Conservation (phyloP, 2,113 vertebrate genomes). For the Serinus canaria region DNA sequence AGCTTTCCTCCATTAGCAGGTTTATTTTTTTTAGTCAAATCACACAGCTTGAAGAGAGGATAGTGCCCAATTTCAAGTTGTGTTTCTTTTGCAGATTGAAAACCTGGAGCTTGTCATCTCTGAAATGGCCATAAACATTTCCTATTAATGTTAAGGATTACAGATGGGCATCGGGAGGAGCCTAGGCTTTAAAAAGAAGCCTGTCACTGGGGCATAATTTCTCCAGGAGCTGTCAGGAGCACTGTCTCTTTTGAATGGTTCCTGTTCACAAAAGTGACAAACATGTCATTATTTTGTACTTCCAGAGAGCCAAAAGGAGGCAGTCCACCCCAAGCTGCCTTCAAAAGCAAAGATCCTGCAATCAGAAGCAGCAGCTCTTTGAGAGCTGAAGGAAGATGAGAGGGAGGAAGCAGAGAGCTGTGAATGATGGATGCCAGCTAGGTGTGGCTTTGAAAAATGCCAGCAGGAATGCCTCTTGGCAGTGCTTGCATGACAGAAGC, state of each 20-base stretch:
- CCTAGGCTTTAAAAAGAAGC: background rate
- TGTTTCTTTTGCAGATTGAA: background rate
- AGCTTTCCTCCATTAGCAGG: background rate
- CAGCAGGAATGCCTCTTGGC: background rate
- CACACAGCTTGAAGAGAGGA: background rate
- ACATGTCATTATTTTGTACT: background rate
- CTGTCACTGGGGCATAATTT: background rate
- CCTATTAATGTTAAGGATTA: background rate
- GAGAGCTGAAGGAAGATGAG: background rate
- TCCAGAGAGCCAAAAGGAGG: constrained; percentile 27
- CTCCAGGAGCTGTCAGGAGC: background rate
- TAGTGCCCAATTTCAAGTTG: background rate
- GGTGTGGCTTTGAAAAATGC: background rate
- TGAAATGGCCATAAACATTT: background rate
- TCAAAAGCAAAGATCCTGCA: background rate
- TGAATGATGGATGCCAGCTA: background rate
- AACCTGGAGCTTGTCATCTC: background rate
- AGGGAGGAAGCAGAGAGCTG: background rate
- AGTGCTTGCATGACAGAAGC: background rate
- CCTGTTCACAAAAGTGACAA: background rate
- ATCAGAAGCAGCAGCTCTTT: background rate
- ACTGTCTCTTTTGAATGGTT: background rate
- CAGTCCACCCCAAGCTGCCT: background rate
- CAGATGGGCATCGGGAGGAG: background rate
- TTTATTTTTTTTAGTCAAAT: background rate